Conservation (phyloP, 2,888 invertebrate species). For the Cylloceria caligata region DNA sequence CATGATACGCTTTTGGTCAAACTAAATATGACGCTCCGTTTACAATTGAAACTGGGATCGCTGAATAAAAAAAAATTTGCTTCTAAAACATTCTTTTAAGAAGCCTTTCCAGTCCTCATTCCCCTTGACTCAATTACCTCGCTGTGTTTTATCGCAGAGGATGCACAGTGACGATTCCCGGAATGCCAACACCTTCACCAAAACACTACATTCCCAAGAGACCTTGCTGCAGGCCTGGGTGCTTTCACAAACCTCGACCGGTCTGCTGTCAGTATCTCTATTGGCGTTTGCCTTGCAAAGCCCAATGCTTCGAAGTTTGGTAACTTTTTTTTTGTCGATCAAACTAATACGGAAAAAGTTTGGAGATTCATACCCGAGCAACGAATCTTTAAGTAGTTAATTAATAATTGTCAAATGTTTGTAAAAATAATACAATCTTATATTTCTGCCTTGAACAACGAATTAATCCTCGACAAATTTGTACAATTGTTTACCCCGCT, state of each 20-base stretch:
- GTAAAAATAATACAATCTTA: not conserved
- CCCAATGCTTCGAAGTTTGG: conserved; percentile 75
- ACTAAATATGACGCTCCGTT: too few species aligned
- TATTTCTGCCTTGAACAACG: not conserved
- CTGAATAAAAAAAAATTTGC: not conserved
- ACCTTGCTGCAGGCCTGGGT: conserved; percentile 72
- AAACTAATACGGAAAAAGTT: not conserved
- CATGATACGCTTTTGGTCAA: too few species aligned
- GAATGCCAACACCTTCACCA: conserved; percentile 57
- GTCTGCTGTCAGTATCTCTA: conserved; percentile 72
- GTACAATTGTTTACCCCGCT: conserved; percentile 91
- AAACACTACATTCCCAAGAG: conserved; percentile 68
- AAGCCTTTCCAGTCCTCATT: not conserved
- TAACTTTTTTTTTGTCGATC: conserved; percentile 24
- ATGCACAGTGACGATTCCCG: conserved; percentile 72
- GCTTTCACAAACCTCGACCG: conserved; percentile 72
- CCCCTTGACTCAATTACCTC: conserved; percentile 2
- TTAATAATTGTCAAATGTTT: not conserved
- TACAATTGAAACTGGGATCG: too few species aligned
- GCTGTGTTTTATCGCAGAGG: conserved; percentile 63
- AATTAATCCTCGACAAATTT: conserved; percentile 86
- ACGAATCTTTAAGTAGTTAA: not conserved
- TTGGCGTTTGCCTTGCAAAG: conserved; percentile 76
- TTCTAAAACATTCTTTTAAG: conserved; percentile 1
- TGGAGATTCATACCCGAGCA: not conserved